Conservation (phyloP, 1,140 invertebrate genomes). For the Tetramorium alpestre region DNA sequence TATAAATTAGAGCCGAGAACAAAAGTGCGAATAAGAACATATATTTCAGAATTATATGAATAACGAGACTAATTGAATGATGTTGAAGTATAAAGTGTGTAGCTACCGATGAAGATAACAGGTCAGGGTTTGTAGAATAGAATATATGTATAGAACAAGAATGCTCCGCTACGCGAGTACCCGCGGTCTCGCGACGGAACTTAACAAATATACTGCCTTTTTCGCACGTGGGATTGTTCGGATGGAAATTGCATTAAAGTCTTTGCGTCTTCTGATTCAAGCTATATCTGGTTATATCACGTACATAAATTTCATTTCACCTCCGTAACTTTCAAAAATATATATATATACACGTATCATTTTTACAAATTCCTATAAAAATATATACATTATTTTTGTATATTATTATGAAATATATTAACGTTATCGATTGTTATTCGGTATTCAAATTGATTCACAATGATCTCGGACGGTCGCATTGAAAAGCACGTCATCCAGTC, state of each 20-base stretch:
- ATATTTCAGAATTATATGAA: conserved; percentile 51
- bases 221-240: conserved; percentile 40
- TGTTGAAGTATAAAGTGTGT: conserved; percentile 43
- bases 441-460: conserved; percentile 23
- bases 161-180: background rate
- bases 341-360: conserved; percentile 4
- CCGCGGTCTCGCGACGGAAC: background rate
- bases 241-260: background rate
- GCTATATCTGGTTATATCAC: background rate
- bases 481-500: background rate
- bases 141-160: conserved; percentile 10
- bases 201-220: conserved; percentile 55
- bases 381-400: conserved; percentile 24
- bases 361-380: conserved; percentile 23
- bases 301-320: conserved; percentile 15
- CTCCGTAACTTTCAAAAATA: conserved; percentile 13
- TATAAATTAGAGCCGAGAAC: conserved; percentile 30
- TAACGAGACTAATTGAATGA: conserved; percentile 46
- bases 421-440: conserved; percentile 4
- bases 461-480: background rate
- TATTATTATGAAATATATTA: conserved; percentile 32
- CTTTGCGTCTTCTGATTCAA: background rate
- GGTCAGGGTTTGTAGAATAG: conserved; percentile 46
- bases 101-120: conserved; percentile 41
- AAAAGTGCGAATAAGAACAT: conserved; percentile 45